These are phyloP conservation scores for Maccullochella peelii DNA, from an alignment of 2,113 vertebrate genomes.

Conservation along the genomic window DNA sequence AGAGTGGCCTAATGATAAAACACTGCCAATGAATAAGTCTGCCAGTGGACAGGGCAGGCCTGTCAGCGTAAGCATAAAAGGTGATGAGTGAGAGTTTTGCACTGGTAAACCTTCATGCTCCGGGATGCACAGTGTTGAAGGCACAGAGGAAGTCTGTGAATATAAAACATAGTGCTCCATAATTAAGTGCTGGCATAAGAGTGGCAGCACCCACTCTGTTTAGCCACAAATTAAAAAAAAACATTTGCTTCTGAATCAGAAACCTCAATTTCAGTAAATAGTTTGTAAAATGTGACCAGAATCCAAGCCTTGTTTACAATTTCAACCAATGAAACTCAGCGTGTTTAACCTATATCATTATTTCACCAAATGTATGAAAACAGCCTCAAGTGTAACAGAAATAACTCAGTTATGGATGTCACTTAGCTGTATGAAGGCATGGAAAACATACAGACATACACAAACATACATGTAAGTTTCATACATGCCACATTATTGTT, in stretches of 20 bases:
- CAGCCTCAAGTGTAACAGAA: neutral
- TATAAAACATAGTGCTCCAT: slow-evolving; percentile 58
- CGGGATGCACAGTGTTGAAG: slow-evolving; percentile 59
- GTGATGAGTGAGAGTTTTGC: slow-evolving; percentile 77
- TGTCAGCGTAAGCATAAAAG: slow-evolving; percentile 75
- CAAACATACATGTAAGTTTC: no score
- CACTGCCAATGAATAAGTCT: slow-evolving; percentile 65
- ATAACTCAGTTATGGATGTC: neutral
- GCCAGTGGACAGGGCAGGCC: slow-evolving; percentile 66
- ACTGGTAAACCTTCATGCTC: slow-evolving; percentile 75
- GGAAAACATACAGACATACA: no score
- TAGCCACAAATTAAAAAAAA: slow-evolving; percentile 6
- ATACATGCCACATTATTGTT: neutral
- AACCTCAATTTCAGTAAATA: slow-evolving; percentile 20
- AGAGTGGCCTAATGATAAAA: slow-evolving; percentile 73
- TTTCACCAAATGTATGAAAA: neutral
- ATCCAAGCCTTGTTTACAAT: slow-evolving; percentile 17
- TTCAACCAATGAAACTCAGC: neutral
- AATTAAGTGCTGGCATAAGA: slow-evolving; percentile 58
- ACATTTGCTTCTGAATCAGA: slow-evolving; percentile 22
- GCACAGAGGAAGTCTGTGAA: slow-evolving; percentile 45
- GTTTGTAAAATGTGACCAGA: slow-evolving; percentile 26
- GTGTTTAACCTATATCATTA: slow-evolving; percentile 20
- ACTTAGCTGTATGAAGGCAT: neutral
- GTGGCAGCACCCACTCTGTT: slow-evolving; percentile 36